Evolutionary conservation across 2,888 invertebrate genomes (phyloP).

Genomic region (Chymomyza caudatula): DNA sequence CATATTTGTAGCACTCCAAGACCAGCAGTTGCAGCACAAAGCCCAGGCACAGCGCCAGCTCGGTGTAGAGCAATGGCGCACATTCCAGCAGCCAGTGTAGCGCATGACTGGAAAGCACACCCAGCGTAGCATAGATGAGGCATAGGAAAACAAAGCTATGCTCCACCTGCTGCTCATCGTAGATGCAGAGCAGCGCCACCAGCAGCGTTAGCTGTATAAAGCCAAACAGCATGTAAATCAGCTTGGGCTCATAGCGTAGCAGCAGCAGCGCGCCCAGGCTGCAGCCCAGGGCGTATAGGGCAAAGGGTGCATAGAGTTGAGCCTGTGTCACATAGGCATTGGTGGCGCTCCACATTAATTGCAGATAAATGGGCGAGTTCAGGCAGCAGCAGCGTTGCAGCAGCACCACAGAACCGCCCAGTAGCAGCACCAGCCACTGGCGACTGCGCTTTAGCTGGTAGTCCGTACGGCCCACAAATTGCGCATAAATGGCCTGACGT

Average conservation of each 20-base stretch:
- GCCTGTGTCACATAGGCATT: conserved; percentile 39
- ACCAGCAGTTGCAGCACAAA: conserved; percentile 51
- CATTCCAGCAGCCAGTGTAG: conserved; percentile 68
- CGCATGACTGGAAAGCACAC: conserved; percentile 66
- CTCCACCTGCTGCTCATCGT: conserved; percentile 58
- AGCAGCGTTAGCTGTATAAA: conserved; percentile 66
- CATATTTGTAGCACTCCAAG: conserved; percentile 62
- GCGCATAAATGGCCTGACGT: conserved; percentile 51
- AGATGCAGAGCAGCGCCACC: conserved; percentile 66
- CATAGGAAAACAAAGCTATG: conserved; percentile 66
- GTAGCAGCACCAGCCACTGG: conserved; percentile 59
- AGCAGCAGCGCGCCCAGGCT: conserved; percentile 53
- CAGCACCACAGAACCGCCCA: conserved; percentile 44
- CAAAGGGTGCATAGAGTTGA: conserved; percentile 51
- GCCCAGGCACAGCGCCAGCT: conserved; percentile 50
- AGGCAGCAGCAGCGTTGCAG: conserved; percentile 56
- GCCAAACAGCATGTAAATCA: conserved; percentile 68
- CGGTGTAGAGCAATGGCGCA: conserved; percentile 69
- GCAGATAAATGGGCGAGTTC: conserved; percentile 57
- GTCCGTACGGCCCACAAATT: conserved; percentile 62
- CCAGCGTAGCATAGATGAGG: conserved; percentile 62
- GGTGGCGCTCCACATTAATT: conserved; percentile 63
- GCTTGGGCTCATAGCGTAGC: conserved; percentile 63
- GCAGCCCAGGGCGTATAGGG: conserved; percentile 59
- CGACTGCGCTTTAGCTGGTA: conserved; percentile 54